phyloP scores from a whole-genome alignment of 2,797 vertebrate genomes.

The Nyctibius grandis region DNA sequence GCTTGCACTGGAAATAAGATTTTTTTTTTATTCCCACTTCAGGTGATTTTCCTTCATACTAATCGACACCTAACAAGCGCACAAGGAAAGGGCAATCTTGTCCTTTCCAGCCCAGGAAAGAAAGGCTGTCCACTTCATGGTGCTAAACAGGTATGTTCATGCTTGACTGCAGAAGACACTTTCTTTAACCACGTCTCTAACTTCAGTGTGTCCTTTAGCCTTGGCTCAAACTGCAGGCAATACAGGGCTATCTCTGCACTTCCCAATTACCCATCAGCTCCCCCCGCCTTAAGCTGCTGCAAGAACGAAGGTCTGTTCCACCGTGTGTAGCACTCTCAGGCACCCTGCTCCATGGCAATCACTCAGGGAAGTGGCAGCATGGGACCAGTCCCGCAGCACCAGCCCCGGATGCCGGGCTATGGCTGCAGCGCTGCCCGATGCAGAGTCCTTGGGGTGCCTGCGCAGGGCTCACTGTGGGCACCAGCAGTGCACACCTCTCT shows the following conservation, averaged over 20 bases:
- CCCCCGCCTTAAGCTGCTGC: no score
- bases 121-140: background rate
- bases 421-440: no score
- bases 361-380: no score
- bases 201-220: background rate
- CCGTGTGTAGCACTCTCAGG: no score
- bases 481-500: no score
- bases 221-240: background rate
- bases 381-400: no score
- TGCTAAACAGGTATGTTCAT: background rate
- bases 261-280: no score
- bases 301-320: no score
- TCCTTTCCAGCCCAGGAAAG: background rate
- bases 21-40: background rate
- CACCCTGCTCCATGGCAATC: no score
- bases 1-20: background rate
- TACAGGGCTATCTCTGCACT: background rate
- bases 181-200: background rate
- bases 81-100: background rate
- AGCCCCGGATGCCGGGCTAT: no score
- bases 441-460: no score
- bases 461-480: no score
- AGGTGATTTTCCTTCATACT: background rate
- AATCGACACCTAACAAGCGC: background rate
- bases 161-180: background rate